phyloP scores from a whole-genome alignment of 1,140 invertebrate genomes.

The Hylyphantes graminicola region DNA sequence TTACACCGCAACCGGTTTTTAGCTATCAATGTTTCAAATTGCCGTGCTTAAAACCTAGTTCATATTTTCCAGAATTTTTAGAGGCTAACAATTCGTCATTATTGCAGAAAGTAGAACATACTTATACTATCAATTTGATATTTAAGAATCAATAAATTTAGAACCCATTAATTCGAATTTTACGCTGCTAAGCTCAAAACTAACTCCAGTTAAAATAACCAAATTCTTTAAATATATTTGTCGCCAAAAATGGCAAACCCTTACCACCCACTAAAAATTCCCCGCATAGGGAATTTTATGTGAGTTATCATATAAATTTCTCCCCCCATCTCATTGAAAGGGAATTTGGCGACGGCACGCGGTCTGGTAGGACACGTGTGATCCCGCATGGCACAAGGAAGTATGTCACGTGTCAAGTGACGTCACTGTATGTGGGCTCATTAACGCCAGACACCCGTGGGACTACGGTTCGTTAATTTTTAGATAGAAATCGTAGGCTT shows the following conservation, averaged over 20 bases:
- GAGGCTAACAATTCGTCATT: no score
- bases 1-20: no score
- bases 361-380: conserved; percentile 29
- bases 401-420: conserved; percentile 30
- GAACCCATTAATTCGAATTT: no score
- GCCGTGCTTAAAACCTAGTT: no score
- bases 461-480: no score
- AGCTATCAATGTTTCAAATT: no score
- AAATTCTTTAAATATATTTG: neutral
- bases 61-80: no score
- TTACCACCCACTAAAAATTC: neutral
- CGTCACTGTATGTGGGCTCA: conserved; percentile 46
- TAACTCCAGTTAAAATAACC: neutral
- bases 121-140: no score
- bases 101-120: no score
- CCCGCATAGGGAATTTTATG: conserved; percentile 23
- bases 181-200: no score
- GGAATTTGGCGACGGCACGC: neutral
- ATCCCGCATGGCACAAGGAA: conserved; percentile 31
- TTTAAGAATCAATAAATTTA: no score
- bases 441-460: conserved; percentile 11
- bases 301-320: neutral
- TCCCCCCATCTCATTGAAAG: neutral
- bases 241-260: conserved; percentile 32
- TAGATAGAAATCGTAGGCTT: no score